phyloP scores from a whole-genome alignment of 2,888 invertebrate genomes.

The Parnassius mnemosyne region DNA sequence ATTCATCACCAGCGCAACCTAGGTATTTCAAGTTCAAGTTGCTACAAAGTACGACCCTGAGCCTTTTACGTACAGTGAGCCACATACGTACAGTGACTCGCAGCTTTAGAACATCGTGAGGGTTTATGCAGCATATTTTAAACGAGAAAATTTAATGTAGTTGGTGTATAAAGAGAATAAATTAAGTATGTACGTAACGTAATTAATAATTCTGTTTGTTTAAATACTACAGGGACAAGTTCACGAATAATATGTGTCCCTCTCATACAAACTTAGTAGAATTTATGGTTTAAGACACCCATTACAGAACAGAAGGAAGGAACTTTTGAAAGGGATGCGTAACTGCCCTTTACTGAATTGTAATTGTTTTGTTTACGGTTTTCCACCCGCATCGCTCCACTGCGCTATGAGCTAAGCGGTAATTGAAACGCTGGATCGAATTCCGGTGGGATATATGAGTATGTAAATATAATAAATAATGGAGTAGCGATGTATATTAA shows the following conservation, averaged over 20 bases:
- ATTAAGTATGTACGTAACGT: neutral
- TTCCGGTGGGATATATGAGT: conserved; percentile 32
- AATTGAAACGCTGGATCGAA: conserved; percentile 54
- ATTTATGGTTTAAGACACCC: conserved; percentile 28
- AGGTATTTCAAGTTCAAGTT: neutral
- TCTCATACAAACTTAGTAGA: conserved; percentile 23
- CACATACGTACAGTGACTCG: too few relatives aligned
- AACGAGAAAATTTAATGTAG: neutral
- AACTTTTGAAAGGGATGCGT: conserved; percentile 54
- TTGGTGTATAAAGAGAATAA: neutral
- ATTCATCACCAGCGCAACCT: too few relatives aligned
- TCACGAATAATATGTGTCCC: neutral
- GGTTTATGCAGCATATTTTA: too few relatives aligned
- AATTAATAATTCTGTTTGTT: neutral
- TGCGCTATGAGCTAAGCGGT: conserved; percentile 52
- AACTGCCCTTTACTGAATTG: conserved; percentile 52
- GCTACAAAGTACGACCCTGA: neutral
- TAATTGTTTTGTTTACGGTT: conserved; percentile 65
- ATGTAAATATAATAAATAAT: conserved; percentile 24
- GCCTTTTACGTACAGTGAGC: too few relatives aligned
- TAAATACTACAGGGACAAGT: neutral
- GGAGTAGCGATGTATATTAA: conserved; percentile 35
- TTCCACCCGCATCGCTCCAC: conserved; percentile 52
- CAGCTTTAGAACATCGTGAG: too few relatives aligned
- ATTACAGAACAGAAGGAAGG: conserved; percentile 24